phyloP scores from a whole-genome alignment of 2,888 invertebrate genomes.

The Eulithis prunata region DNA sequence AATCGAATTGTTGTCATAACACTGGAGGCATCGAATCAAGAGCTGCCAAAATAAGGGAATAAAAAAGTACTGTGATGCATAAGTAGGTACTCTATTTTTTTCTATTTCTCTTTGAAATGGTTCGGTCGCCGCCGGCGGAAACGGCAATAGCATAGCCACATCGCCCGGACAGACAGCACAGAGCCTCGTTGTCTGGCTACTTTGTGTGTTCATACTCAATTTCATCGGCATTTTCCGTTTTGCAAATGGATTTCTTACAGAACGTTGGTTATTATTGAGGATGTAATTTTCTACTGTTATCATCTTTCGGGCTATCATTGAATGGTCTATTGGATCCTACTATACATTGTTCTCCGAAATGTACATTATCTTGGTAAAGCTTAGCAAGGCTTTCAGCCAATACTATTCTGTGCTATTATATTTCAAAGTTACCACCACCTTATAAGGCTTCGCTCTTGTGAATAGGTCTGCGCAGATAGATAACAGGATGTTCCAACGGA shows the following conservation, averaged over 20 bases:
- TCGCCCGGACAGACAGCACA: conserved; percentile 50
- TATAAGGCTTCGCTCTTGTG: conserved; percentile 7
- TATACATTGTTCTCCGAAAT: neutral
- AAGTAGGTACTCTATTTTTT: neutral
- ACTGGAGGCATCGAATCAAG: conserved; percentile 12
- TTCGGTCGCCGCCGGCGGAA: conserved; percentile 81
- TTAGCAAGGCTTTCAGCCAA: neutral
- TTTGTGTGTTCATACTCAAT: conserved; percentile 29
- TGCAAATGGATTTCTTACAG: conserved; percentile 26
- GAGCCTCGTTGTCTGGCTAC: conserved; percentile 55
- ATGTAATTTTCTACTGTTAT: conserved; percentile 22
- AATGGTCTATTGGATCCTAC: neutral
- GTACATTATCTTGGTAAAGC: neutral
- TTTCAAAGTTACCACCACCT: neutral
- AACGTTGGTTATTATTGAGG: conserved; percentile 26
- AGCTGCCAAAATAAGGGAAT: conserved; percentile 20
- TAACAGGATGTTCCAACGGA: conserved; percentile 38
- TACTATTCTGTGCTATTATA: neutral
- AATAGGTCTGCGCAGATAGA: conserved; percentile 17
- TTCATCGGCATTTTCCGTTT: conserved; percentile 27
- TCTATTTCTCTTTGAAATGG: conserved; percentile 47
- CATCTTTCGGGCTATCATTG: conserved; percentile 2
- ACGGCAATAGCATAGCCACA: conserved; percentile 67
- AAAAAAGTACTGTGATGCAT: neutral
- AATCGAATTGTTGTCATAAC: conserved; percentile 21